phyloP scores from a whole-genome alignment of 2,888 invertebrate genomes.

The Heteropelma amictum region DNA sequence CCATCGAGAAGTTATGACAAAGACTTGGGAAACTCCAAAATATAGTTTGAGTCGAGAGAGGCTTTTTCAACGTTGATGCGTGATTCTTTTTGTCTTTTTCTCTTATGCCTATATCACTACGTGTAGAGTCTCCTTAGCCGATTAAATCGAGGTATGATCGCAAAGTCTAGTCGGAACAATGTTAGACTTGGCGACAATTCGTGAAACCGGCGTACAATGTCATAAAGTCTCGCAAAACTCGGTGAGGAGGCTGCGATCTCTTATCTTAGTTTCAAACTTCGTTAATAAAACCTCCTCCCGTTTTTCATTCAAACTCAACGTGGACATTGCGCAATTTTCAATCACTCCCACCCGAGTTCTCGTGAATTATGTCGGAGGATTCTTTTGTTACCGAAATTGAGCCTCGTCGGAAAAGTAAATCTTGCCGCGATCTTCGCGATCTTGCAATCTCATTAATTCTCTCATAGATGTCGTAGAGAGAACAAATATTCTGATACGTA shows the following conservation, averaged over 20 bases:
- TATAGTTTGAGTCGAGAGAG: background rate
- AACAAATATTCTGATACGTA: constrained; percentile 42
- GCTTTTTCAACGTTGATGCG: no score
- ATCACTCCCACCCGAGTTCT: background rate
- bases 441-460: constrained; percentile 21
- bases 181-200: constrained; percentile 40
- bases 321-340: no score
- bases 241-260: background rate
- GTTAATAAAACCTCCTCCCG: no score
- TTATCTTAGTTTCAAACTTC: no score
- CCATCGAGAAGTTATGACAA: constrained; percentile 1
- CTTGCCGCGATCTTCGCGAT: background rate
- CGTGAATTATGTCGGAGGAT: no score
- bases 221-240: background rate
- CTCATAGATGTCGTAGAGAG: constrained; percentile 47
- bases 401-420: background rate
- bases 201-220: constrained; percentile 14
- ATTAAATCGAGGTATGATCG: constrained; percentile 23
- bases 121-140: constrained; percentile 21
- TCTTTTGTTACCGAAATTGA: no score
- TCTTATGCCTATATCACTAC: background rate
- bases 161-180: constrained; percentile 45
- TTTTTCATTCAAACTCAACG: no score
- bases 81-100: background rate
- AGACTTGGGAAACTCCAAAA: constrained; percentile 17